These are phyloP conservation scores for Parnassius orleans DNA, from an alignment of 2,888 invertebrate genomes.

Conservation along the genomic window DNA sequence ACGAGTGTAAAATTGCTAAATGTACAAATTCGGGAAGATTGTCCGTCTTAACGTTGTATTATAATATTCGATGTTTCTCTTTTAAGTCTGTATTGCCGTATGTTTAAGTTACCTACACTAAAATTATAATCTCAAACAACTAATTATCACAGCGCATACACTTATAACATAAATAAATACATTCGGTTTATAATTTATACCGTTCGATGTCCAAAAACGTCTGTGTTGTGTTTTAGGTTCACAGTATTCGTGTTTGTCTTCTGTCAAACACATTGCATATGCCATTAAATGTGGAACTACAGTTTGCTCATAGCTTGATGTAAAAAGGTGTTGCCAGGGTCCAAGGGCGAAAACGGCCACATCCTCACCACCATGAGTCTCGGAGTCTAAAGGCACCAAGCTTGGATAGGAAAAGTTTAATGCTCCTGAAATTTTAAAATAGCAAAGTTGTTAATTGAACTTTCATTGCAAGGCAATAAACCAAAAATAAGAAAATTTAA, in stretches of 20 bases:
- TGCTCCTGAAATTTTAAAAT: conserved; percentile 51
- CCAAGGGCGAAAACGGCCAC: conserved; percentile 87
- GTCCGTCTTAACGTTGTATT: background rate
- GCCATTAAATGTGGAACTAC: conserved; percentile 88
- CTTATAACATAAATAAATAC: conserved; percentile 34
- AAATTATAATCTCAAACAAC: conserved; percentile 37
- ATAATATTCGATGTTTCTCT: conserved; percentile 17
- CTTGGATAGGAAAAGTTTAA: conserved; percentile 81
- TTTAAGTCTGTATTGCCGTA: conserved; percentile 30
- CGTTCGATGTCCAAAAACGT: conserved; percentile 38
- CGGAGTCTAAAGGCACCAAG: conserved; percentile 81
- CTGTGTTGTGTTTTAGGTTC: conserved; percentile 24
- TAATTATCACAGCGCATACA: conserved; percentile 50
- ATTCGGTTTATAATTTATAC: conserved; percentile 34
- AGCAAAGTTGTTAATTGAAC: background rate
- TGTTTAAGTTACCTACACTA: conserved; percentile 29
- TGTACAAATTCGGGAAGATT: background rate
- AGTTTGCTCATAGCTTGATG: conserved; percentile 89
- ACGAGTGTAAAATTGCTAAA: too few species aligned
- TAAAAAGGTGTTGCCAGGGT: conserved; percentile 90
- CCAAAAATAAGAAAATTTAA: too few species aligned
- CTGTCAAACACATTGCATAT: conserved; percentile 85
- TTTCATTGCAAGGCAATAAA: too few species aligned
- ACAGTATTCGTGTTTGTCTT: conserved; percentile 72
- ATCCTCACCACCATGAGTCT: conserved; percentile 90